phyloP scores from a whole-genome alignment of 2,888 invertebrate species.

The Ectemnius lituratus region DNA sequence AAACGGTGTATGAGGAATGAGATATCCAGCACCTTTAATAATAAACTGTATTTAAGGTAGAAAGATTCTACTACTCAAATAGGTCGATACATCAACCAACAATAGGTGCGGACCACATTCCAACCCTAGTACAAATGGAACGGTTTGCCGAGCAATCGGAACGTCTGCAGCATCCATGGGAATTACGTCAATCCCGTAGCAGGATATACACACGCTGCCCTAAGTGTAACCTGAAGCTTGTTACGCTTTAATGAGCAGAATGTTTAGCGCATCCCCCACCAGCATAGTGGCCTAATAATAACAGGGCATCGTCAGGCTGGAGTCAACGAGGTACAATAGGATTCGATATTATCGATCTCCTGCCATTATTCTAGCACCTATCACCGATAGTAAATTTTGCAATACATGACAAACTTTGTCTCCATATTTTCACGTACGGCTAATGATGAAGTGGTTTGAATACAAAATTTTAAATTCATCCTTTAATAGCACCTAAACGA shows the following conservation, averaged over 20 bases:
- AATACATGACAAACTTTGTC: no score
- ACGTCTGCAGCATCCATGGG: neutral
- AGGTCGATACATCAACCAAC: neutral
- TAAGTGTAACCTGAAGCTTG: neutral
- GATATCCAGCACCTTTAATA: no score
- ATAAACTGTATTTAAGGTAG: no score
- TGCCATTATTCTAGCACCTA: no score
- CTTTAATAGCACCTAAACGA: no score
- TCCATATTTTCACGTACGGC: no score
- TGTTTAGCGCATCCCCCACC: constrained; percentile 5
- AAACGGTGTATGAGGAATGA: no score
- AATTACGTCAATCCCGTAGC: neutral
- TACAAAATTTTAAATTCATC: no score
- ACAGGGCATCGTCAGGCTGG: constrained; percentile 34
- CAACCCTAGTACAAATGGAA: neutral
- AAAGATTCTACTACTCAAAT: neutral
- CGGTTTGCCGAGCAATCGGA: neutral
- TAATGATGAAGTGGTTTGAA: no score
- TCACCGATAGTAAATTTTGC: no score
- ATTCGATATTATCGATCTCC: constrained; percentile 13
- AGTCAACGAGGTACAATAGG: constrained; percentile 47
- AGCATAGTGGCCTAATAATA: constrained; percentile 44
- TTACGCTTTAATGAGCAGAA: neutral
- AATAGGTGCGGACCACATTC: neutral
- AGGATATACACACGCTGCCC: neutral